Conservation (phyloP, 2,888 invertebrate species). For the Clistopyga incitator region DNA sequence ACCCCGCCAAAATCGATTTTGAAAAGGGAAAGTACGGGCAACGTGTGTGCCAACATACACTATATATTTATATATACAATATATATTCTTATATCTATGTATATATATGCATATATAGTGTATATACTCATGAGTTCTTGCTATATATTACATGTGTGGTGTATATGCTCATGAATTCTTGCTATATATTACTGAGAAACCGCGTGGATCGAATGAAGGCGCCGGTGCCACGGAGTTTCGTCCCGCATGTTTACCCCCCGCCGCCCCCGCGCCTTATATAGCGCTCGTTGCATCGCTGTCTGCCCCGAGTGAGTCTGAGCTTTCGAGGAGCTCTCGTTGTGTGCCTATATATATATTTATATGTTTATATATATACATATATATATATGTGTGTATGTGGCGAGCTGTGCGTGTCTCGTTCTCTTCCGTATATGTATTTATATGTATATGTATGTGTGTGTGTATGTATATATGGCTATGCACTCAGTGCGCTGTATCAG, state of each 20-base stretch:
- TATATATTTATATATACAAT: neutral
- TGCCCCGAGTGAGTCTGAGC: conserved; percentile 55
- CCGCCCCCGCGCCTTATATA: neutral
- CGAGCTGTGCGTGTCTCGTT: conserved; percentile 22
- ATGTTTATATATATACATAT: neutral
- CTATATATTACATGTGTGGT: conserved; percentile 18
- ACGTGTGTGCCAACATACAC: conserved; percentile 70
- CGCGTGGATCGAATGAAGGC: conserved; percentile 67
- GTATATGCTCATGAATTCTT: conserved; percentile 58
- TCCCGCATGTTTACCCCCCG: conserved; percentile 52
- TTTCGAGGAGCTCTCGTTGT: conserved; percentile 45
- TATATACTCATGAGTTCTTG: conserved; percentile 59
- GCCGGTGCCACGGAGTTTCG: conserved; percentile 59
- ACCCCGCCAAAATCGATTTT: conserved; percentile 79
- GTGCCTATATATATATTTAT: neutral
- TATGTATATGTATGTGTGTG: neutral
- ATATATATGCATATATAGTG: conserved; percentile 31
- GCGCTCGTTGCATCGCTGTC: conserved; percentile 61
- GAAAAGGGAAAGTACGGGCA: conserved; percentile 80
- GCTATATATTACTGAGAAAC: conserved; percentile 61
- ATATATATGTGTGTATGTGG: neutral
- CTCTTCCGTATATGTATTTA: conserved; percentile 30
- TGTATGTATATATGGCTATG: neutral
- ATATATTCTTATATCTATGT: too few species aligned
- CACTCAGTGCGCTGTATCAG: conserved; percentile 1